phyloP scores from a whole-genome alignment of 2,797 vertebrate genomes.

The Pseudochirops corinnae region DNA sequence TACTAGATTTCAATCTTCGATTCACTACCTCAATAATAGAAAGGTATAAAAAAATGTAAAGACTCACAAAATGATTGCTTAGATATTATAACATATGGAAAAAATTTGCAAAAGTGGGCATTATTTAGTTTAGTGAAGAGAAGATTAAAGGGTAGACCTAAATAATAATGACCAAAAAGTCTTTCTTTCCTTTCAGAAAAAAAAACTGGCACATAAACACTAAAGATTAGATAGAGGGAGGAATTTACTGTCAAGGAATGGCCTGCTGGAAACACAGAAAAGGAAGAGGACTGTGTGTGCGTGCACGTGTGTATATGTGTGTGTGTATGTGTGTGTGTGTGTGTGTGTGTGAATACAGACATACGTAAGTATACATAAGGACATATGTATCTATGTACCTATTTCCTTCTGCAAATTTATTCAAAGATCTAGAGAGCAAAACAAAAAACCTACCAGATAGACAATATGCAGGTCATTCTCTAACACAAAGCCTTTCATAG shows the following conservation, averaged over 20 bases:
- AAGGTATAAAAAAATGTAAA: background rate
- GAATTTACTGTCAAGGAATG: slow-evolving; percentile 6
- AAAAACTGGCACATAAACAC: background rate
- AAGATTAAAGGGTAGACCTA: background rate
- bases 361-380: background rate
- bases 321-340: background rate
- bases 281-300: background rate
- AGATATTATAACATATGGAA: background rate
- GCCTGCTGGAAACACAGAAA: background rate
- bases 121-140: background rate
- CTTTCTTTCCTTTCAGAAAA: slow-evolving; percentile 21
- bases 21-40: background rate
- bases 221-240: background rate
- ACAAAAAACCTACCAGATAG: slow-evolving; percentile 90
- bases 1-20: background rate
- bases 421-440: slow-evolving; percentile 13
- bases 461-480: slow-evolving; percentile 97
- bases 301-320: background rate
- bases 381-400: background rate
- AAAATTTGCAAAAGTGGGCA: background rate
- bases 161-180: background rate
- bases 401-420: slow-evolving; percentile 13
- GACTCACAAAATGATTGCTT: background rate
- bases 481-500: slow-evolving; percentile 98
- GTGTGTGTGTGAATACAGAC: background rate